phyloP scores from a whole-genome alignment of 1,140 invertebrate genomes.

The Neoseiulus cucumeris region DNA sequence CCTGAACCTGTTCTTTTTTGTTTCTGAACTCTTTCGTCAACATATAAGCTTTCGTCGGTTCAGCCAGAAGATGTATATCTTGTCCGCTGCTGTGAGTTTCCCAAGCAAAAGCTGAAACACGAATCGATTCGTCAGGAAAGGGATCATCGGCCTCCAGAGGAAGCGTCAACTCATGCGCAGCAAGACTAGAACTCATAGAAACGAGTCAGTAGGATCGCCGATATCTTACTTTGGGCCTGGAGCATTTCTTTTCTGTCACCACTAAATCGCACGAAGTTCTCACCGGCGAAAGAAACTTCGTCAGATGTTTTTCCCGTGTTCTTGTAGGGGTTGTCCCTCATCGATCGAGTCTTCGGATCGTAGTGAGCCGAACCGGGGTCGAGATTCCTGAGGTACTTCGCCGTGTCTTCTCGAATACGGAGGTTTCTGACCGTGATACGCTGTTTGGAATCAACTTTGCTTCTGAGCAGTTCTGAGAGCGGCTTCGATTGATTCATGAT shows the following conservation, averaged over 20 bases:
- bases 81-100: conserved; percentile 79
- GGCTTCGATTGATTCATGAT: conserved; percentile 21
- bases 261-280: conserved; percentile 82
- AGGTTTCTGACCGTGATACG: conserved; percentile 94
- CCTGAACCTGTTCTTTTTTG: conserved; percentile 69
- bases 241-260: conserved; percentile 82
- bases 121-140: too few relatives aligned
- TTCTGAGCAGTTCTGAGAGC: conserved; percentile 41
- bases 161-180: too few relatives aligned
- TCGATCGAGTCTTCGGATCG: conserved; percentile 93
- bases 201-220: too few relatives aligned
- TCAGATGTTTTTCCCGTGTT: conserved; percentile 33
- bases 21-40: conserved; percentile 71
- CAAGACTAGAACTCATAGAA: too few relatives aligned
- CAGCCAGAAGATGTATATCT: conserved; percentile 85
- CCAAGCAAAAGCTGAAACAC: conserved; percentile 94
- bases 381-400: conserved; percentile 90
- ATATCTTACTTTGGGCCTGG: conserved; percentile 45
- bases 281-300: conserved; percentile 77
- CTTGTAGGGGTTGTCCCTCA: conserved; percentile 91
- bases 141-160: too few relatives aligned
- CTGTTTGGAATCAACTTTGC: conserved; percentile 79
- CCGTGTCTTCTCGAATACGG: conserved; percentile 92
- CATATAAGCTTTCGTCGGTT: conserved; percentile 88
- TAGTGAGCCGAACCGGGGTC: conserved; percentile 95